Percentiles rank a stretch among this genome's conserved stretches.
phyloP scores from a whole-genome alignment of 2,888 invertebrate genomes.

The Pseudanteris insignis region DNA sequence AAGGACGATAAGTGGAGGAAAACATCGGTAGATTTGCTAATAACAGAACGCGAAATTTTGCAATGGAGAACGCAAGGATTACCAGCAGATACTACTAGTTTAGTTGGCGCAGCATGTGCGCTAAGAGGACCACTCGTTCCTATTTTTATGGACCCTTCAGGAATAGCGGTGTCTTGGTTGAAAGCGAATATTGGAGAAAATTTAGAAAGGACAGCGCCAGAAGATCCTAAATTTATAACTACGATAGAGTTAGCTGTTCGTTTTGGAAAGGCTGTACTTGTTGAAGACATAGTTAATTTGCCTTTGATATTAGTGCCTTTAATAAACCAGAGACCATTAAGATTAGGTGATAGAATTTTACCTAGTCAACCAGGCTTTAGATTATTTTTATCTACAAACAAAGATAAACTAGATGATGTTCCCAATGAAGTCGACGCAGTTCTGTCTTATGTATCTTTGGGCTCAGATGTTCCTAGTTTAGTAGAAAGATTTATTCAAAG shows the following conservation, averaged over 20 bases:
- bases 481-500: conserved; percentile 62
- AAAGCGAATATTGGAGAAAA: conserved; percentile 74
- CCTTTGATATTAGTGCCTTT: conserved; percentile 59
- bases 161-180: conserved; percentile 84
- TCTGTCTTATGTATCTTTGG: conserved; percentile 56
- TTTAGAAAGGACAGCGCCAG: conserved; percentile 82
- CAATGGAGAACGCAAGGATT: conserved; percentile 89
- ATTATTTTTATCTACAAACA: conserved; percentile 71
- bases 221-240: conserved; percentile 78
- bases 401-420: conserved; percentile 86
- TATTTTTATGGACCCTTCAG: conserved; percentile 89
- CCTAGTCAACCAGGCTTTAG: conserved; percentile 57
- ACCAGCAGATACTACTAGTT: conserved; percentile 70
- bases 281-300: conserved; percentile 59
- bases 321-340: conserved; percentile 53
- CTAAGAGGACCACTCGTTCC: conserved; percentile 73
- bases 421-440: conserved; percentile 64
- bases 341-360: conserved; percentile 57
- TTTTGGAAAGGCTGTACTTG: conserved; percentile 66
- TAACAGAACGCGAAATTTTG: conserved; percentile 78
- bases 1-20: conserved; percentile 55
- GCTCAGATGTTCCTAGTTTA: conserved; percentile 57
- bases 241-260: conserved; percentile 79
- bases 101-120: conserved; percentile 60
- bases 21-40: conserved; percentile 55